phyloP scores from a whole-genome alignment of 2,888 invertebrate species.

The Perizoma affinitatum region DNA sequence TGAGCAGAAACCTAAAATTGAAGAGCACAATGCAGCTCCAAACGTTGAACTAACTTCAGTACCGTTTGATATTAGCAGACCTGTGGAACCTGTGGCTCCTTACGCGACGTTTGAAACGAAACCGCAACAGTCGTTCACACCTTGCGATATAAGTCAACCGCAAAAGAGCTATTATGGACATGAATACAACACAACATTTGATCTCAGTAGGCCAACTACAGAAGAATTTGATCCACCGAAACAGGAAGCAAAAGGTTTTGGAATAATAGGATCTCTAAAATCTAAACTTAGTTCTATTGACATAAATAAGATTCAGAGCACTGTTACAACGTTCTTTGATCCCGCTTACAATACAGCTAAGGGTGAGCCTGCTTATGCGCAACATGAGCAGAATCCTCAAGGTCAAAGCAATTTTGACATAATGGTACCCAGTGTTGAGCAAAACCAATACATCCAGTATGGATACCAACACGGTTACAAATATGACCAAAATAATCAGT shows the following conservation, averaged over 20 bases:
- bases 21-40: conserved; percentile 14
- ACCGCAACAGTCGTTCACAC: conserved; percentile 37
- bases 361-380: conserved; percentile 38
- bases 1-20: conserved; percentile 34
- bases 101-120: conserved; percentile 44
- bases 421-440: conserved; percentile 52
- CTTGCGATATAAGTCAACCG: conserved; percentile 39
- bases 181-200: conserved; percentile 64
- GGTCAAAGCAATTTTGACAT: conserved; percentile 56
- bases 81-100: conserved; percentile 20
- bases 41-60: conserved; percentile 26
- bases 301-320: conserved; percentile 77
- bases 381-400: conserved; percentile 38
- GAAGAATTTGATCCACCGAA: conserved; percentile 55
- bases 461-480: conserved; percentile 31
- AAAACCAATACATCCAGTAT: conserved; percentile 30
- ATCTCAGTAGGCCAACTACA: conserved; percentile 64
- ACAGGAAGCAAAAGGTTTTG: conserved; percentile 64
- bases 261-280: conserved; percentile 76
- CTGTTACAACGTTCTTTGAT: conserved; percentile 78
- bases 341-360: conserved; percentile 67
- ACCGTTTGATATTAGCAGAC: conserved; percentile 41
- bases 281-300: conserved; percentile 74
- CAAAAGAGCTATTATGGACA: conserved; percentile 40
- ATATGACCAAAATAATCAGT: conserved; percentile 34